Base-by-base conservation (phyloP, 2,797 vertebrate genomes). In the Sebastes trivittatus region DNA sequence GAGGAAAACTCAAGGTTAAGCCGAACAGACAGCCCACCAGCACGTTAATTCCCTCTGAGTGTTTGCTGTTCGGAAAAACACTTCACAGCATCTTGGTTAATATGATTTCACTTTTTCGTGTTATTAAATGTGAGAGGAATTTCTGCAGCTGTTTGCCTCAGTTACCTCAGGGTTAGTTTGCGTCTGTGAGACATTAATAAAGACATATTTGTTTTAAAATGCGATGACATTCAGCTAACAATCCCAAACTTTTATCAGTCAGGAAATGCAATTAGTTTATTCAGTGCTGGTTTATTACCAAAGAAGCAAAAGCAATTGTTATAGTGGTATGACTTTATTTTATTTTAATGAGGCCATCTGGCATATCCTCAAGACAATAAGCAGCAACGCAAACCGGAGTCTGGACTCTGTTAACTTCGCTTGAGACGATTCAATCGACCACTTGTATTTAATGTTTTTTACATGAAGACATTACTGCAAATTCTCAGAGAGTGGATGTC, bases 261-360 rank as follows among this genome's bases (percentile, higher is more conserved):
- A 83, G 73, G 86, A 88, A 80, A 89, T 81, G 55, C 77, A 75
- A 88, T 89, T 87, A 80, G 72, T 89, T 83, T 68, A 79, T 83
- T 78, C 68, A 77, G 42, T 58, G 32, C 61, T 78, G 65, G 34
- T 86, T 89, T 88, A 80, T 86, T 70, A 81, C 71, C 75, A 86
- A 65, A 64, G 58, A 74, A 46, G 55, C 76, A 55, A 84, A 82
- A 81, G 49, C 65, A 80, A 80, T 77, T 88, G 64, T 78, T 18
- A 20, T 71, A 68, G 52, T 66, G 54, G 70, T 64, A 59, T 75
- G 60, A 73, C 65, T 83, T 78, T 84, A 73, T 82, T 86, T 67
- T 38, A 56, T 78, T 88, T 84, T 88, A 92, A 86, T 83, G 82
- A 80, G 82, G 65, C 77, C 84, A 89, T 90, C 84, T 92, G 87